Base-by-base conservation (phyloP, 2,113 vertebrate genomes). In the Tetrao urogallus region DNA sequence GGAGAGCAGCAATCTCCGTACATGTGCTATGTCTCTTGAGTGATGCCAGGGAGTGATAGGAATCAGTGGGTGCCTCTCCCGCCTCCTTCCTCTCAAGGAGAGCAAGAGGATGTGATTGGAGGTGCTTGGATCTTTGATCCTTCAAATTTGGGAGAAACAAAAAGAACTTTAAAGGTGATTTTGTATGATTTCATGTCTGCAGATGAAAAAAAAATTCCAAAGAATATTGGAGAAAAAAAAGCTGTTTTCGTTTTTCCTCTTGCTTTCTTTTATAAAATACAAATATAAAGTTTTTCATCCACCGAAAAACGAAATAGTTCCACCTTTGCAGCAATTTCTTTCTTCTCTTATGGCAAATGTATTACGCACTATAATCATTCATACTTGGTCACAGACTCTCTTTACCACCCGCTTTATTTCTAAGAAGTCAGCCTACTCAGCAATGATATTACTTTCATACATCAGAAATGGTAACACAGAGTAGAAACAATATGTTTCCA, bases 21-120 rank as follows among this genome's bases (percentile, higher is more conserved):
- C 7, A 38, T 36, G n/a, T 24, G 0, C 6, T 43, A 11, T 40
- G 13, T 82, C 10, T 21, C 48, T 45, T 57, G 61, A 5, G 16
- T 65, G 25, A 48, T 45, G 48, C 13, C 4, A 32, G 63, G 56
- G 7, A 27, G 21, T 0, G 2, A 2, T 19, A 12, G 0, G 11
- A 60, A 38, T n/a, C 48, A 78, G 34, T 45, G 13, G 13, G 7
- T 47, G 25, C 28, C n/a, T 78, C 5, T 78, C 4, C 36, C 57
- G 18, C 4, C 4, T 3, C 5, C 4, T 18, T 76, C 5, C 1
- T 58, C 56, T 48, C 25, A 12, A 86, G 34, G 14, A 58, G 13
- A 65, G 32, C 24, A 25, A 4, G 27, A 73, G 43, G 14, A 15
- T 74, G 10, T n/a, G 42, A 40, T 82, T 81, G 10, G 64, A 87